phyloP scores from a whole-genome alignment of 1,140 invertebrate species.

The Caenorhabditis remanei region DNA sequence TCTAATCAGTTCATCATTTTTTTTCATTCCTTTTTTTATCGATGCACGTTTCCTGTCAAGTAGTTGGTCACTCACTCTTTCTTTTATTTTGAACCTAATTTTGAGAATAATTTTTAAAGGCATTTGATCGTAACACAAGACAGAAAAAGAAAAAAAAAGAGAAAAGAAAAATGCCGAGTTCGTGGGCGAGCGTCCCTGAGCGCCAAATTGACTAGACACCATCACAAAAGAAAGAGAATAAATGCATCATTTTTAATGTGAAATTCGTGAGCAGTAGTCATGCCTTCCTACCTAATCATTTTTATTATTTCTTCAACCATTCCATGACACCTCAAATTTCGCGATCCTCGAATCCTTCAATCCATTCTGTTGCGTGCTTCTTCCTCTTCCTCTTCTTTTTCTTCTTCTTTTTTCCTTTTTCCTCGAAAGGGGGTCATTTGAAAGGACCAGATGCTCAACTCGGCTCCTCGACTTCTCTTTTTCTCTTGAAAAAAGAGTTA shows the following conservation, averaged over 20 bases:
- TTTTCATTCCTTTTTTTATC: background rate
- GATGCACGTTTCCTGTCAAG: background rate
- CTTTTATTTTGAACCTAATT: background rate
- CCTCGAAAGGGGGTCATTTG: conserved; percentile 3
- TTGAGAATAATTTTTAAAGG: background rate
- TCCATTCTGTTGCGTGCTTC: background rate
- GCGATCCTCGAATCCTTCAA: background rate
- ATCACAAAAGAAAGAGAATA: background rate
- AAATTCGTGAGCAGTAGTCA: background rate
- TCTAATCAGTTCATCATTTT: conserved; percentile 3
- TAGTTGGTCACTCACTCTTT: background rate
- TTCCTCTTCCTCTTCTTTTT: background rate
- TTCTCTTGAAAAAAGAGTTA: background rate
- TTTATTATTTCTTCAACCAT: background rate
- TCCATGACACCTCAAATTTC: background rate
- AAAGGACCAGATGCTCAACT: background rate
- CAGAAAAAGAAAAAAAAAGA: background rate
- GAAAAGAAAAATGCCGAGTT: background rate
- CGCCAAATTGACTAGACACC: background rate
- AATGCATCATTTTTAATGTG: background rate
- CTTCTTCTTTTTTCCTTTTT: background rate
- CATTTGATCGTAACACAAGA: background rate
- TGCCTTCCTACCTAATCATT: background rate
- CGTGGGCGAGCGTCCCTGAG: background rate
- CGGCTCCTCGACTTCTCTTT: background rate